A percentile compares a stretch with the other conserved stretches of the same genome.
phyloP scores from a whole-genome alignment of 2,797 vertebrate genomes.

The Falco cherrug region DNA sequence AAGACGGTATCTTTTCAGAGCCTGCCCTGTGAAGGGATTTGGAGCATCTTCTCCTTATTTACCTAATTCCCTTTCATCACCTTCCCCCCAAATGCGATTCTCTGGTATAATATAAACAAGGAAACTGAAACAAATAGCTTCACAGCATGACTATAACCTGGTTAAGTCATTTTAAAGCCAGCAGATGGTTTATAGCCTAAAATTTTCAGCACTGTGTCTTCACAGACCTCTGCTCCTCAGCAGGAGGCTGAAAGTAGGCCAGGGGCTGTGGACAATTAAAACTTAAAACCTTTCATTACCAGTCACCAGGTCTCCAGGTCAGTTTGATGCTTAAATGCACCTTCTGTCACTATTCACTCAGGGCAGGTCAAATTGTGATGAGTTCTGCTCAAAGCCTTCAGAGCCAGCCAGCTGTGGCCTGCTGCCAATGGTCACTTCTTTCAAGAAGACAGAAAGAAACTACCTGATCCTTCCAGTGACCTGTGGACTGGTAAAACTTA shows the following conservation, averaged over 20 bases:
- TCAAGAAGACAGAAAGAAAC: background rate
- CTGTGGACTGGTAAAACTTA: background rate
- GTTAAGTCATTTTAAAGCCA: constrained; percentile 49
- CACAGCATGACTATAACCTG: constrained; percentile 26
- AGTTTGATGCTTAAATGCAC: background rate
- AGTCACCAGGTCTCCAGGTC: background rate
- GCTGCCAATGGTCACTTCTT: background rate
- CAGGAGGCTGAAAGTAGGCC: constrained; percentile 39
- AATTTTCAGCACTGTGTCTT: constrained; percentile 2
- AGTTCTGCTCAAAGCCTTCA: background rate
- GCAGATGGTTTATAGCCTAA: constrained; percentile 64
- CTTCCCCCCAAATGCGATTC: background rate
- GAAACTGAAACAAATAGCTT: constrained; percentile 13
- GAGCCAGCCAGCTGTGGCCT: background rate
- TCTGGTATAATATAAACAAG: background rate
- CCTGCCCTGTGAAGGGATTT: background rate
- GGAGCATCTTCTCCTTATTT: background rate
- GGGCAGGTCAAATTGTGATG: background rate
- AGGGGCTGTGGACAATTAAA: constrained; percentile 38
- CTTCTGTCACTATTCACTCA: constrained; percentile 22
- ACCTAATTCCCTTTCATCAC: background rate
- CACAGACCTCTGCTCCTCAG: constrained; percentile 21
- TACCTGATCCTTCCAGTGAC: background rate
- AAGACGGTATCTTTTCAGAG: background rate
- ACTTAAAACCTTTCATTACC: constrained; percentile 37